Evolutionary conservation across 2,113 vertebrate species (phyloP), one percentile per base, ranked within the genome.

Genomic region (Podilymbus podiceps): DNA sequence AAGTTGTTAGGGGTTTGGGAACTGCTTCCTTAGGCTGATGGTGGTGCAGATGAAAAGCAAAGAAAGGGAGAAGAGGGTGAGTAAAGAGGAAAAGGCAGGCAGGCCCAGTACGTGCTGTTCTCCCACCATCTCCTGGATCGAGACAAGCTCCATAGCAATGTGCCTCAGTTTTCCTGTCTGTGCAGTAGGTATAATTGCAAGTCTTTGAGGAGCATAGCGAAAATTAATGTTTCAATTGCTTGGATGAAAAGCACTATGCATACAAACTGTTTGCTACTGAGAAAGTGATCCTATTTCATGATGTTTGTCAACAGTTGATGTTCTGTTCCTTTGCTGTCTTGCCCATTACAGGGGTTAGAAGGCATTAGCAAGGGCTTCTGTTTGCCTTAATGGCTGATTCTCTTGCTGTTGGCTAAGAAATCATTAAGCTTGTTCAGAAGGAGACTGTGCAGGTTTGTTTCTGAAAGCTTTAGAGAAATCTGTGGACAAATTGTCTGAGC

Each of bases 271-370:
- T 90, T 95, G 44, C 33, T 71, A 0, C 47, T 72, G 58, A 59
- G 74, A 78, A 89, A 69, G 53, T 49, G 69, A 58, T 76, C n/a
- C 15, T 88, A 28, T 96, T 90, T 90, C 44, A 72, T 95, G 44
- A 76, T 74, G 69, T 94, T 84, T 90, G 86, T 91, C 83, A 76
- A n/a, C n/a, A 56, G 67, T 30, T 66, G 52, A 33, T 59, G 22
- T 60, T 93, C 91, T 93, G 82, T 89, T 94, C 81, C 88, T 62
- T 84, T 93, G 49, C 83, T 93, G 8, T 95, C 79, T 71, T 58
- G 27, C 52, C 58, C 58, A 24, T 86, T 55, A 82, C 6, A 8
- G 46, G 85, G 63, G 6, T 8, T 15, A 71, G 49, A 78, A 78
- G 15, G 23, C 33, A 68, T 60, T 91, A 78, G 58, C 44, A 42